phyloP scores from a whole-genome alignment of 2,888 invertebrate genomes.

The Hymenopus coronatus region DNA sequence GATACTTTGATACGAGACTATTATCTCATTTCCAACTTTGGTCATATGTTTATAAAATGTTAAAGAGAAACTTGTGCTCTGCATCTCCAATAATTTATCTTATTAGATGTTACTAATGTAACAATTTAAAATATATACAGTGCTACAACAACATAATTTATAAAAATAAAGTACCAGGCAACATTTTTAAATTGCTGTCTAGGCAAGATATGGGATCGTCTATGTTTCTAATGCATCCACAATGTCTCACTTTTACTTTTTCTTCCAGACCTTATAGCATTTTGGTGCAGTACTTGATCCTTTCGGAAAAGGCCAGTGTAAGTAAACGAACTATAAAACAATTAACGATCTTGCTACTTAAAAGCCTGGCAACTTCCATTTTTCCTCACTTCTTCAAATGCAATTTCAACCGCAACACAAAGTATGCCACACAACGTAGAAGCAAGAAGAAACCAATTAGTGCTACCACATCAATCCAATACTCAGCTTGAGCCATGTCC shows the following conservation, averaged over 20 bases:
- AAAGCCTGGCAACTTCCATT: not conserved
- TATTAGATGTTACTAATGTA: not conserved
- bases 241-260: not conserved
- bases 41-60: not conserved
- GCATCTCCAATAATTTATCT: not conserved
- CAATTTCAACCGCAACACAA: conserved; percentile 79
- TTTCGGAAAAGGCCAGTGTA: not conserved
- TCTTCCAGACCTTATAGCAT: not conserved
- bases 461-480: conserved; percentile 81
- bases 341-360: not conserved
- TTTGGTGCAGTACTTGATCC: not conserved
- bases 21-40: not conserved
- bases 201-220: not conserved
- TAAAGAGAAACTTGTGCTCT: not conserved
- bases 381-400: conserved; percentile 34
- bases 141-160: not conserved
- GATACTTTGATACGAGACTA: not conserved
- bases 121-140: not conserved
- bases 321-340: not conserved
- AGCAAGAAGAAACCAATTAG: conserved; percentile 75
- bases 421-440: conserved; percentile 74
- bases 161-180: not conserved
- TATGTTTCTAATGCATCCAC: not conserved
- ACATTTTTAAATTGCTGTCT: not conserved
- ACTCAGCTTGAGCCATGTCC: conserved; percentile 65